Evolutionary conservation across 2,797 vertebrate species (phyloP).

Genomic region (Ispidina picta): DNA sequence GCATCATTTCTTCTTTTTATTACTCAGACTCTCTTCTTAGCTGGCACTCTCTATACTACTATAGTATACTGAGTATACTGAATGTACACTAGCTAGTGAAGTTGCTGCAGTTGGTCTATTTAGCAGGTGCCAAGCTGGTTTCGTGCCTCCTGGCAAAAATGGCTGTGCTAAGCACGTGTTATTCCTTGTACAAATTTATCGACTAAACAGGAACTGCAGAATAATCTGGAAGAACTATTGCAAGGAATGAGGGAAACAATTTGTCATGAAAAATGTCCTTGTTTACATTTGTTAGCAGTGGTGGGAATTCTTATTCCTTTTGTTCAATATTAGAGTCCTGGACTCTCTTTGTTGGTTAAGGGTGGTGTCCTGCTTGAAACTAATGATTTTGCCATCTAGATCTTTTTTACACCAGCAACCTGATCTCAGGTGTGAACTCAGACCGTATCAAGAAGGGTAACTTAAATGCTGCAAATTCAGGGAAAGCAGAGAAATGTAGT

Average conservation of each 20-base stretch:
- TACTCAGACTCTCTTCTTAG: neutral
- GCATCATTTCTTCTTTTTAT: neutral
- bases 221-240: constrained; percentile 18
- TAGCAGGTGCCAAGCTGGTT: neutral
- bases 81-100: neutral
- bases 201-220: constrained; percentile 12
- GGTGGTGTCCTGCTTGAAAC: neutral
- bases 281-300: neutral
- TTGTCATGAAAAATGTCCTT: neutral
- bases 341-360: neutral
- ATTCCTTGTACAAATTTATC: constrained; percentile 43
- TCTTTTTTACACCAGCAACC: neutral
- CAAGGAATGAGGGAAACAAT: neutral
- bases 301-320: neutral
- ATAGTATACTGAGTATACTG: too few species aligned
- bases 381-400: neutral
- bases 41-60: neutral
- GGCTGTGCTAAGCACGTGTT: neutral
- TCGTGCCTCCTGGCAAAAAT: constrained; percentile 41
- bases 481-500: neutral
- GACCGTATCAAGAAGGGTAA: neutral
- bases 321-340: neutral
- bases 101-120: constrained; percentile 19
- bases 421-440: neutral
- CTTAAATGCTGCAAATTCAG: neutral